Percentiles rank a stretch among this genome's conserved stretches.
Evolutionary conservation across 2,797 vertebrate genomes (phyloP).

Genomic region (Coluber constrictor): DNA sequence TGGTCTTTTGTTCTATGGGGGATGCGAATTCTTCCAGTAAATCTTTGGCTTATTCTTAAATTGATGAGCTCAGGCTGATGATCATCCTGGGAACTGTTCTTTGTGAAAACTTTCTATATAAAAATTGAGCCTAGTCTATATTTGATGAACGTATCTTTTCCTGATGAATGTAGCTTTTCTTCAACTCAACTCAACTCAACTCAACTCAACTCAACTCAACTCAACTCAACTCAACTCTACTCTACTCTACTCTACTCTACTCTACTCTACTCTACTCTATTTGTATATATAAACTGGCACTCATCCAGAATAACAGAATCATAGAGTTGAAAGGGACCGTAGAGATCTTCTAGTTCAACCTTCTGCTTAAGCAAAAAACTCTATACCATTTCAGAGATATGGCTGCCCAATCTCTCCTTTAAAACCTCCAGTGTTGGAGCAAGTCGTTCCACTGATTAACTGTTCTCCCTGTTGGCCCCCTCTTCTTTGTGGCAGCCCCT

Average conservation of each 20-base stretch:
- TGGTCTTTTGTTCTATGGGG: slow-evolving; percentile 19
- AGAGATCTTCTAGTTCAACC: not conserved
- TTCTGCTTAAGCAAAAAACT: not conserved
- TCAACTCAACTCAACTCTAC: too few relatives aligned
- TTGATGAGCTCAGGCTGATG: slow-evolving; percentile 44
- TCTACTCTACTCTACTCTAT: too few relatives aligned
- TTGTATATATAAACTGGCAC: not conserved
- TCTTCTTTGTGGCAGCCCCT: not conserved
- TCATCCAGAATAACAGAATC: not conserved
- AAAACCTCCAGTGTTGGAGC: not conserved
- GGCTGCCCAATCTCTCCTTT: not conserved
- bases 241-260: too few relatives aligned
- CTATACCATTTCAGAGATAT: not conserved
- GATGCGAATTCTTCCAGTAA: slow-evolving; percentile 42
- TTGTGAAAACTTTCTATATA: not conserved
- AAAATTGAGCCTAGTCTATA: slow-evolving; percentile 36
- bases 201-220: too few relatives aligned
- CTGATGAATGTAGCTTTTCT: too few relatives aligned
- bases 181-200: too few relatives aligned
- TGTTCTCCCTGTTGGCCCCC: not conserved
- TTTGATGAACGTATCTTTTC: not conserved
- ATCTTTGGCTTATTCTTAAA: slow-evolving; percentile 35
- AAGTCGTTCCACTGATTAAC: not conserved
- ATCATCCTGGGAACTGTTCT: slow-evolving; percentile 43
- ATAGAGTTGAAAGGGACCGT: not conserved